These are phyloP conservation scores for Eurystomus gularis DNA, from an alignment of 2,113 vertebrate genomes.

Conservation along the genomic window DNA sequence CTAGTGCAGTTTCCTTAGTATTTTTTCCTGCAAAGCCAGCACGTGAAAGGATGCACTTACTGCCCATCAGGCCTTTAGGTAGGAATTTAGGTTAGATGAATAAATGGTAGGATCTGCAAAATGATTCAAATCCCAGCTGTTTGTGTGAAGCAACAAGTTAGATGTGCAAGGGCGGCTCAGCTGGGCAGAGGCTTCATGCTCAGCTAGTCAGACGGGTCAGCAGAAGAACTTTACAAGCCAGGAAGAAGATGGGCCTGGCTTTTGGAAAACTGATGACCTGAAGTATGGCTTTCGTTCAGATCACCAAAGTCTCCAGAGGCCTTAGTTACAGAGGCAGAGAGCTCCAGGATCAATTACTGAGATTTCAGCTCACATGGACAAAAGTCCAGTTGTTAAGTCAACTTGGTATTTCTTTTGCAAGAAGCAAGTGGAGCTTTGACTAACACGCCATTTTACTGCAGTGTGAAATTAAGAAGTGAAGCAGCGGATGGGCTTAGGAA, in stretches of 20 bases:
- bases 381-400: not conserved
- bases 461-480: not conserved
- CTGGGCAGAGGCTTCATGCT: not conserved
- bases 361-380: not conserved
- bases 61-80: not conserved
- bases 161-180: conserved; percentile 10
- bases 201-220: not conserved
- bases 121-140: not conserved
- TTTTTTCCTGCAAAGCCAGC: not conserved
- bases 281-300: not conserved
- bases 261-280: not conserved
- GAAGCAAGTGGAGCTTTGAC: not conserved
- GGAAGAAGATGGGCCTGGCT: not conserved
- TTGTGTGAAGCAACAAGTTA: not conserved
- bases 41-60: not conserved
- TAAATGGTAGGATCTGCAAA: not conserved
- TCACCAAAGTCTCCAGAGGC: not conserved
- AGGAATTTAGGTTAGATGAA: not conserved
- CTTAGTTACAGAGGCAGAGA: not conserved
- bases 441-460: not conserved
- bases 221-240: not conserved
- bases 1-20: not conserved
- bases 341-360: not conserved
- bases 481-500: not conserved
- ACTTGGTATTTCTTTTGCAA: not conserved